Evolutionary conservation across 2,113 vertebrate species (phyloP).

Genomic region (Carassius gibelio): DNA sequence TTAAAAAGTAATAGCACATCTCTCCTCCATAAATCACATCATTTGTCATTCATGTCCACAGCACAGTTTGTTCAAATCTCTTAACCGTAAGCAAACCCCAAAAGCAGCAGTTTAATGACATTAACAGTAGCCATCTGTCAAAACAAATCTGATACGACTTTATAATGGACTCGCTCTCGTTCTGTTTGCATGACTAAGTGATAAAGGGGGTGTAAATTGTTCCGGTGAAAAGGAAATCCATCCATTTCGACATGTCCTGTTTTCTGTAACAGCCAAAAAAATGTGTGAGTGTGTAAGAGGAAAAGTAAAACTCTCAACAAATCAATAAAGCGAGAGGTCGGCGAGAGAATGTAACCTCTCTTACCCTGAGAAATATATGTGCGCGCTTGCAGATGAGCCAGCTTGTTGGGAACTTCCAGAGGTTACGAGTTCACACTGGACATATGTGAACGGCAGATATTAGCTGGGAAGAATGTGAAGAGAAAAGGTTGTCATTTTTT

Average conservation of each 20-base stretch:
- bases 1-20: background rate
- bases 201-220: constrained; percentile 16
- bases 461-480: background rate
- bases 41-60: background rate
- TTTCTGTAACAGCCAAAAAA: constrained; percentile 19
- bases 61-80: background rate
- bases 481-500: constrained; percentile 31
- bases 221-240: constrained; percentile 26
- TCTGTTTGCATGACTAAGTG: constrained; percentile 14
- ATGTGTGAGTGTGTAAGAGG: constrained; percentile 12
- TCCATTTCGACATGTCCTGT: background rate
- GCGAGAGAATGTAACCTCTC: constrained; percentile 33
- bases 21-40: background rate
- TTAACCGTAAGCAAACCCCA: background rate
- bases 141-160: constrained; percentile 4
- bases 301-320: constrained; percentile 39
- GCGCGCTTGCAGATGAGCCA: constrained; percentile 8
- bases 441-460: constrained; percentile 13
- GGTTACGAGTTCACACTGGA: constrained; percentile 50
- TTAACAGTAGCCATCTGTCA: constrained; percentile 40
- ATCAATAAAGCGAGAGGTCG: constrained; percentile 38
- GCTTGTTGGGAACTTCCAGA: constrained; percentile 9
- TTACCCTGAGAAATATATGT: constrained; percentile 1
- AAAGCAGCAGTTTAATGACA: constrained; percentile 20
- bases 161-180: background rate